Evolutionary conservation across 2,888 invertebrate genomes (phyloP).

Genomic region (Polymixis lichenea): DNA sequence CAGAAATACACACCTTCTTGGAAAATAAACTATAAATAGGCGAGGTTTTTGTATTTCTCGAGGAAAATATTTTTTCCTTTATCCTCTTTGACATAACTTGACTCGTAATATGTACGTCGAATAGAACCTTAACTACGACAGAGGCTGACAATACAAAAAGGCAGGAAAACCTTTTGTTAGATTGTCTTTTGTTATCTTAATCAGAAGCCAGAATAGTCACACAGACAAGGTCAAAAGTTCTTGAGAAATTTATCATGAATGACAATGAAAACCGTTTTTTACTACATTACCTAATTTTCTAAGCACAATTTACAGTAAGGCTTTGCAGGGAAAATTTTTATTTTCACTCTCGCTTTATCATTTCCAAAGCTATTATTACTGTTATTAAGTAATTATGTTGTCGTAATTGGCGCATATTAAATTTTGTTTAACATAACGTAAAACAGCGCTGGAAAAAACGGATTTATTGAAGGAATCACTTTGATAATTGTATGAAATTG

Average conservation of each 20-base stretch:
- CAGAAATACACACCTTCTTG: conserved; percentile 2
- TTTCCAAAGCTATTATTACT: background rate
- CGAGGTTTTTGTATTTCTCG: conserved; percentile 14
- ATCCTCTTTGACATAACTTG: conserved; percentile 58
- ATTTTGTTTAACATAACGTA: background rate
- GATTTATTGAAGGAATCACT: no score
- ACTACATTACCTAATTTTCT: background rate
- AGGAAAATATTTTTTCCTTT: conserved; percentile 37
- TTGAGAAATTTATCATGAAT: conserved; percentile 16
- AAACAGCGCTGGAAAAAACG: background rate
- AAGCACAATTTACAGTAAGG: background rate
- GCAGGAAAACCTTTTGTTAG: conserved; percentile 37
- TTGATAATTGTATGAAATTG: no score
- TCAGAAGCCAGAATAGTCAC: conserved; percentile 36
- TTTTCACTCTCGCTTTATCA: background rate
- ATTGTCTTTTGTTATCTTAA: conserved; percentile 44
- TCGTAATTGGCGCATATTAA: background rate
- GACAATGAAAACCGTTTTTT: background rate
- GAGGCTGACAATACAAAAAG: conserved; percentile 34
- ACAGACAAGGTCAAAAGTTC: conserved; percentile 18
- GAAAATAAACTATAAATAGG: conserved; percentile 45
- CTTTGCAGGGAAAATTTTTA: background rate
- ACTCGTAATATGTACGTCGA: conserved; percentile 41
- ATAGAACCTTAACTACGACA: conserved; percentile 34
- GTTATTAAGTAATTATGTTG: background rate